Evolutionary conservation across 1,140 invertebrate species (phyloP).

Genomic region (Triops longicaudatus): DNA sequence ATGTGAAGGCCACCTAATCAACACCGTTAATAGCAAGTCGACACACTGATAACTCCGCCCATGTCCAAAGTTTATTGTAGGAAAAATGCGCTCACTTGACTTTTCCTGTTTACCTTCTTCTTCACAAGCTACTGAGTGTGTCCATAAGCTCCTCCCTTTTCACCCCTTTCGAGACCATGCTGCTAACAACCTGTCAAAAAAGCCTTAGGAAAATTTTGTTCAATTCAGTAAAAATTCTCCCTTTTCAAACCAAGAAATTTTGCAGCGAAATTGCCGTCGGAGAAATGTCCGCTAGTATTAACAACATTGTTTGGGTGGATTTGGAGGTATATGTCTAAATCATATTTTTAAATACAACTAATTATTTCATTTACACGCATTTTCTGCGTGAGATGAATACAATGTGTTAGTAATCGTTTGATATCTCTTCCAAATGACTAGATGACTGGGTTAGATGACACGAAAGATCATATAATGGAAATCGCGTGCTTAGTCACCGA

Average conservation of each 20-base stretch:
- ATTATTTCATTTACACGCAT: background rate
- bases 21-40: too few relatives aligned
- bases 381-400: background rate
- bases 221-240: background rate
- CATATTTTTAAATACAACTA: too few relatives aligned
- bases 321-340: conserved; percentile 16
- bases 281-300: background rate
- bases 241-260: background rate
- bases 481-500: conserved; percentile 82
- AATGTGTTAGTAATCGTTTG: background rate
- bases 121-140: background rate
- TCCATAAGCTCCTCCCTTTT: background rate
- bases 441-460: conserved; percentile 70
- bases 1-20: too few relatives aligned
- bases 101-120: background rate
- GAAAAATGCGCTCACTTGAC: background rate
- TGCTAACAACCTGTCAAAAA: background rate
- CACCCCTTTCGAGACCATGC: background rate
- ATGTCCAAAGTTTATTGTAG: background rate
- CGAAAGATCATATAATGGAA: conserved; percentile 74
- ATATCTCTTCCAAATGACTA: conserved; percentile 39
- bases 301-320: conserved; percentile 20
- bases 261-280: background rate
- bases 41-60: background rate
- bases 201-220: background rate